Percentiles rank a stretch among this genome's conserved stretches.
Evolutionary conservation across 2,888 invertebrate species (phyloP).

Genomic region (Abrostola triplasia): DNA sequence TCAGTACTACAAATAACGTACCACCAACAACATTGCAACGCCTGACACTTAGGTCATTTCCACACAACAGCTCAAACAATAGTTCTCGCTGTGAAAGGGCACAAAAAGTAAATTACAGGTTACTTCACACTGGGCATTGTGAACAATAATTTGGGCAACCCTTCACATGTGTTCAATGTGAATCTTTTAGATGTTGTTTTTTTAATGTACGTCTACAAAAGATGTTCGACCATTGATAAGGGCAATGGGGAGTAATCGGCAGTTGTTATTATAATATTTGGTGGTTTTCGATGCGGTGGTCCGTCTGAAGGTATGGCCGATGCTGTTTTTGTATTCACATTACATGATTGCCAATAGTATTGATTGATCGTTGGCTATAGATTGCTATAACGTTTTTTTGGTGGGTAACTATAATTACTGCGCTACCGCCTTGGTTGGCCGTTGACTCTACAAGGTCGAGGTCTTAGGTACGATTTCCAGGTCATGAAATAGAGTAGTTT

Average conservation of each 20-base stretch:
- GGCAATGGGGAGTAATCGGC: constrained; percentile 18
- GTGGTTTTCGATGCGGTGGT: constrained; percentile 2
- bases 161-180: constrained; percentile 63
- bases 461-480: too few species aligned
- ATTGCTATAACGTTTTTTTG: too few species aligned
- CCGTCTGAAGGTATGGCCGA: neutral
- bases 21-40: constrained; percentile 19
- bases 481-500: too few species aligned
- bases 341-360: too few species aligned
- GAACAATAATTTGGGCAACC: constrained; percentile 78
- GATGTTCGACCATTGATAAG: constrained; percentile 44
- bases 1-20: constrained; percentile 17
- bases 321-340: too few species aligned
- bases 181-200: constrained; percentile 48
- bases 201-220: constrained; percentile 50
- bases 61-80: constrained; percentile 48
- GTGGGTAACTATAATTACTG: too few species aligned
- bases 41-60: constrained; percentile 62
- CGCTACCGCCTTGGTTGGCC: too few species aligned
- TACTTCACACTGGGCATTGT: constrained; percentile 69
- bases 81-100: constrained; percentile 64
- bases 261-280: constrained; percentile 9
- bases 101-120: constrained; percentile 80
- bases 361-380: too few species aligned
- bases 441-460: too few species aligned